Evolutionary conservation across 2,113 vertebrate species (phyloP).

Genomic region (Hemibagrus wyckioides): DNA sequence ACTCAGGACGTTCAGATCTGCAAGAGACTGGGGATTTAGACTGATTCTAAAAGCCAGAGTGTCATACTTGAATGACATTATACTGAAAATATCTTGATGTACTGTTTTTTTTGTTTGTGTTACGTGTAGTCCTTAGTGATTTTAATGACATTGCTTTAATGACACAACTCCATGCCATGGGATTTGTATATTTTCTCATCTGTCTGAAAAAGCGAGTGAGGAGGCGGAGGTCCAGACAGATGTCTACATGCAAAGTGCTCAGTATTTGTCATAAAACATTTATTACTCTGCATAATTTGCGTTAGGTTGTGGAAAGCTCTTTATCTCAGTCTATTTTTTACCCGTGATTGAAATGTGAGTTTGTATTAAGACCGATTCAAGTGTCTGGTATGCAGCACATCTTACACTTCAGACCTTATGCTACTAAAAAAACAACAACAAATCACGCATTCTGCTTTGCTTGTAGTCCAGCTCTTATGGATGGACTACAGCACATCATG

Average conservation of each 20-base stretch:
- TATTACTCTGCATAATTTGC: constrained; percentile 1
- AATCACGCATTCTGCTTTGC: background rate
- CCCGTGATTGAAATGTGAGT: background rate
- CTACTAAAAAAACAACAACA: background rate
- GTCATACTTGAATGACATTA: background rate
- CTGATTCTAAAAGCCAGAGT: background rate
- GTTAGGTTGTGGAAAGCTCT: background rate
- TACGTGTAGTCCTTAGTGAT: background rate
- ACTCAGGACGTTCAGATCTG: background rate
- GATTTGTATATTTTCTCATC: background rate
- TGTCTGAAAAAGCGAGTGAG: background rate
- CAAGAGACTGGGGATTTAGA: background rate
- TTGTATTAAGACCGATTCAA: background rate
- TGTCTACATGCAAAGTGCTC: background rate
- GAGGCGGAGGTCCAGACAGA: no score
- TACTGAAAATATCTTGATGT: background rate
- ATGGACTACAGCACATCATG: background rate
- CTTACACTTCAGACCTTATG: background rate
- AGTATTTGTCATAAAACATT: background rate
- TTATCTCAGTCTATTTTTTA: background rate
- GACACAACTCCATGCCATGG: background rate
- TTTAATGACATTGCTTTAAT: background rate
- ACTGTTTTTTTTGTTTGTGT: background rate
- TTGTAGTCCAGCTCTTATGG: background rate
- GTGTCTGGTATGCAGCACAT: background rate